Base-by-base conservation (phyloP, 37 sponge, comb jelly and placozoan species). In the Geodia barretti region DNA sequence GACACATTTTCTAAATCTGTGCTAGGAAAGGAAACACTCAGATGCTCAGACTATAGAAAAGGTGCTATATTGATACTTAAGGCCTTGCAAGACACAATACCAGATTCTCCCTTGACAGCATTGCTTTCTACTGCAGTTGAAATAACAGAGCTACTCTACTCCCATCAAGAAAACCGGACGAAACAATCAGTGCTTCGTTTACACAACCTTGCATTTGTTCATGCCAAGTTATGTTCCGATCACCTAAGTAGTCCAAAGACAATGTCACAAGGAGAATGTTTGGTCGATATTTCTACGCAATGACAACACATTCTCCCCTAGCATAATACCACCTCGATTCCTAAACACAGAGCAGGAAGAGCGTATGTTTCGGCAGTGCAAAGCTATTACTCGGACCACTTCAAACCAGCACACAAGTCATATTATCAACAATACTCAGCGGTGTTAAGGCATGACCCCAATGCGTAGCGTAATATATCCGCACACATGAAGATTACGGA, bases 311-410 rank as follows among this genome's bases (percentile, higher is more conserved):
- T 66, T 24, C 79, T 8, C 79, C 79, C 23, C 25, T 65, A n/a
- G 42, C 0, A n/a, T 78, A 24, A 78, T 66, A 19, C 5, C 54
- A 47, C 54, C 54, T 47, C 54, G 54, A 17, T 14, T 47, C 54
- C 39, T 78, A 17, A 78, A 78, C 31, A 78, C 79, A 42, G 79
- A 78, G 41, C 39, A 32, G 25, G 39, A 78, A 39, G 79, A 78
- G 67, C 40, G 79, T 26, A 37, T 78, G 42, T 78, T 78, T 41
- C 43, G 68, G 3, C 79, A 78, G 31, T 36, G 39, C 30, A 78
- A 78, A 26, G 58, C 41, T 25, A 78, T 78, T 5, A 78, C 79
- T 24, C 64, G 63, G 41, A 39, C 68, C 47, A 78, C 79, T 17
- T 77, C 77, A n/a, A 62, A 33, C 37, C 60, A 64, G 21, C 39